phyloP scores from a whole-genome alignment of 2,113 vertebrate genomes.

The Ammospiza caudacuta region DNA sequence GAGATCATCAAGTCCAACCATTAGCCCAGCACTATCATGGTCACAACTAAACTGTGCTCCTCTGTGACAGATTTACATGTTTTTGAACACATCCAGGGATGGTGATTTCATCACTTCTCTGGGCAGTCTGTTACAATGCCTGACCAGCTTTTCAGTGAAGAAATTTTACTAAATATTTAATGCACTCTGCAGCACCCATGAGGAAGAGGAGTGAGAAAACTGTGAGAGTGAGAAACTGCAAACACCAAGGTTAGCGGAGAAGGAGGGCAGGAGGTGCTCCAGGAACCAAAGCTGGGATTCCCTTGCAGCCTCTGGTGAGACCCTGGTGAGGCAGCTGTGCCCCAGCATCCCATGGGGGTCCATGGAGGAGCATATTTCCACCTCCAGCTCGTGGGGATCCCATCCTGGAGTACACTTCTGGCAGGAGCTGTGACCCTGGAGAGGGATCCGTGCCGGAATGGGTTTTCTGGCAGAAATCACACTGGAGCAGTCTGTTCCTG shows the following conservation, averaged over 20 bases:
- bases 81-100: not conserved
- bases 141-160: not conserved
- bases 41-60: not conserved
- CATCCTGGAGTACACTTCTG: not conserved
- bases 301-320: not conserved
- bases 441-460: rapidly evolving
- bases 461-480: not conserved
- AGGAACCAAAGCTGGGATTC: not conserved
- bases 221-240: not conserved
- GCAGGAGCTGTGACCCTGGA: not conserved
- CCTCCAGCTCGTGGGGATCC: not conserved
- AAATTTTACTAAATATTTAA: not conserved
- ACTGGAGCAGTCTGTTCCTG: not conserved
- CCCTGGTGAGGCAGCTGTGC: not conserved
- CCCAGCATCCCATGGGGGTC: not conserved
- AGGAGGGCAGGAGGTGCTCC: not conserved
- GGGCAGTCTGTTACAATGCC: not conserved
- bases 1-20: not conserved
- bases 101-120: not conserved
- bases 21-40: rapidly evolving
- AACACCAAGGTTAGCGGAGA: not conserved
- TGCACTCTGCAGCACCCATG: rapidly evolving
- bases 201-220: not conserved
- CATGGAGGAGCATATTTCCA: not conserved
- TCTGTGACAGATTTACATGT: not conserved